Evolutionary conservation across 2,888 invertebrate genomes (phyloP).

Genomic region (Emmelina monodactyla): DNA sequence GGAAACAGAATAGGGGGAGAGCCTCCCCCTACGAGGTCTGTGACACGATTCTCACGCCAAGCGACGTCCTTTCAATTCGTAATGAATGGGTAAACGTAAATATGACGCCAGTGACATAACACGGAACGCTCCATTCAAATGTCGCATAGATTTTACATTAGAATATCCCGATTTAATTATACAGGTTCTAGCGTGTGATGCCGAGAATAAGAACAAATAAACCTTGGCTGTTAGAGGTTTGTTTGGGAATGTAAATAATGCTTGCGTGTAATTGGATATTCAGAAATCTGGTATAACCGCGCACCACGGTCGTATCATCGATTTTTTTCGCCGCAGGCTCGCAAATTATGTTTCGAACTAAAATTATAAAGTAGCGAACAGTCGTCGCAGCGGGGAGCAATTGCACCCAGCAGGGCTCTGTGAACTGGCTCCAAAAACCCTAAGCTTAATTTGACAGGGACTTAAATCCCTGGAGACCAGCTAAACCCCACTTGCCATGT

Average conservation of each 20-base stretch:
- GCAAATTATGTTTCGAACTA: neutral
- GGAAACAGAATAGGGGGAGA: conserved; percentile 20
- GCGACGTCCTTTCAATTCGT: conserved; percentile 51
- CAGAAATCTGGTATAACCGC: no score
- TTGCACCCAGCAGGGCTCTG: conserved; percentile 36
- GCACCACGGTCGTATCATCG: no score
- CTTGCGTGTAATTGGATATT: no score
- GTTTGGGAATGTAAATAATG: no score
- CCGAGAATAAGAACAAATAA: no score
- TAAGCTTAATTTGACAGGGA: conserved; percentile 33
- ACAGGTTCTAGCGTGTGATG: no score
- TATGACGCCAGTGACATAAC: conserved; percentile 44
- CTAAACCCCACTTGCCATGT: no score
- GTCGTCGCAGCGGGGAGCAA: conserved; percentile 21
- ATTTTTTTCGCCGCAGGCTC: no score
- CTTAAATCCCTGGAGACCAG: conserved; percentile 32
- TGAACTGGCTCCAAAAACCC: conserved; percentile 21
- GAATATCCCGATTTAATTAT: no score
- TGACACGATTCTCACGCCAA: conserved; percentile 64
- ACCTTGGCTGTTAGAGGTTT: no score
- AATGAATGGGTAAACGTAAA: conserved; percentile 53
- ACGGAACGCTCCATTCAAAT: conserved; percentile 29
- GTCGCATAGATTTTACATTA: neutral
- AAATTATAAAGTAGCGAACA: conserved; percentile 16
- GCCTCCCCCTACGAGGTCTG: conserved; percentile 29